phyloP scores from a whole-genome alignment of 2,888 invertebrate species.

The Apomyelois bistriatella region DNA sequence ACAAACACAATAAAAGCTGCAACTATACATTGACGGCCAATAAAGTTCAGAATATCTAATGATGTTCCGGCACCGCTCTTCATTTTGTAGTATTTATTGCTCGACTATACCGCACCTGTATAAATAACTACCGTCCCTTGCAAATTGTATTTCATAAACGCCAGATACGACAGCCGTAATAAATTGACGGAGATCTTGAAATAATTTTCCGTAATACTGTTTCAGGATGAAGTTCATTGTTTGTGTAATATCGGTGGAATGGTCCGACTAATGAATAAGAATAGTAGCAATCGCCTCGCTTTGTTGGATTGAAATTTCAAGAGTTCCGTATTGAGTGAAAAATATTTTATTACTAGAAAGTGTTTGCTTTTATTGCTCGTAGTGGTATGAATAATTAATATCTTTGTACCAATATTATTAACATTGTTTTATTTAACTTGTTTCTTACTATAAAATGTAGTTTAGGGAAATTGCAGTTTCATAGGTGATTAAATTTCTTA shows the following conservation, averaged over 20 bases:
- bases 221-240: conserved; percentile 26
- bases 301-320: conserved; percentile 6
- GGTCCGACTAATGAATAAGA: conserved; percentile 18
- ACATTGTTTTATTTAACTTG: no score
- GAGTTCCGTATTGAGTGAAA: not conserved
- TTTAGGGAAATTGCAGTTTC: no score
- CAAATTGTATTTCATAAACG: conserved; percentile 35
- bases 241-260: conserved; percentile 22
- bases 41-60: conserved; percentile 37
- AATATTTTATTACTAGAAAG: not conserved
- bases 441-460: no score
- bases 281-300: conserved; percentile 9
- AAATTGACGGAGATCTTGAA: conserved; percentile 29
- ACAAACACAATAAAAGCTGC: not conserved
- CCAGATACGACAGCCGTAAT: conserved; percentile 26
- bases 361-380: no score
- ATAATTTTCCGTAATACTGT: conserved; percentile 25
- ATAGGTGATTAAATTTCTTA: no score
- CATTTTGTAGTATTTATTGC: conserved; percentile 42
- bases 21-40: conserved; percentile 18
- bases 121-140: conserved; percentile 29
- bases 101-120: conserved; percentile 30
- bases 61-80: conserved; percentile 32
- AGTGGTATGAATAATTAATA: no score
- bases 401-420: no score